phyloP scores from a whole-genome alignment of 2,888 invertebrate species.

The Cremastinae sp. region DNA sequence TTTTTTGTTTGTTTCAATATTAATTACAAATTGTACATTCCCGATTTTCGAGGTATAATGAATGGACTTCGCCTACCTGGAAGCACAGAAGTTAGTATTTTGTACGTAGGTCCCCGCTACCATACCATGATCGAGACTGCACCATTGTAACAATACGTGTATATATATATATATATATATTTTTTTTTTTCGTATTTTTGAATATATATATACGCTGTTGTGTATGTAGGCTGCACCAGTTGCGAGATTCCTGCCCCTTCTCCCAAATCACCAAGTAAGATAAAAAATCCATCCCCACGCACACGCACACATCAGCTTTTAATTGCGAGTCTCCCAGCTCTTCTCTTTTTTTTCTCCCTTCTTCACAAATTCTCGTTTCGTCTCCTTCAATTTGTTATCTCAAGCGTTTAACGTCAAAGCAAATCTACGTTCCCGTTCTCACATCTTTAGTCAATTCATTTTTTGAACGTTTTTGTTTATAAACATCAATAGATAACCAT shows the following conservation, averaged over 20 bases:
- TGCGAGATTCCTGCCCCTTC: constrained; percentile 73
- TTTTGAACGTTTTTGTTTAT: too few relatives aligned
- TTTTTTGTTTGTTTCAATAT: not conserved
- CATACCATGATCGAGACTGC: constrained; percentile 80
- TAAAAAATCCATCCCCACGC: constrained; percentile 56
- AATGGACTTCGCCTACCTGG: constrained; percentile 80
- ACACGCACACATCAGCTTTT: constrained; percentile 59
- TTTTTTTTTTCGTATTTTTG: constrained; percentile 64
- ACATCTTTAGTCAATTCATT: too few relatives aligned
- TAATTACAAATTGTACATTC: constrained; percentile 53
- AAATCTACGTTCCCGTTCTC: too few relatives aligned
- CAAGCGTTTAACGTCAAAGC: too few relatives aligned
- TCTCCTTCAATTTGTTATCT: not conserved
- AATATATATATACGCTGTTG: constrained; percentile 60
- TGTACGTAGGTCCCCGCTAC: constrained; percentile 79
- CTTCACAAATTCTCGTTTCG: constrained; percentile 1
- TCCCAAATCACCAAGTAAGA: constrained; percentile 75
- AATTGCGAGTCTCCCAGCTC: constrained; percentile 34
- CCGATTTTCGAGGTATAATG: constrained; percentile 75
- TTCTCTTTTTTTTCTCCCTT: constrained; percentile 10
- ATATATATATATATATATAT: constrained; percentile 47
- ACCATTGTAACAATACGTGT: constrained; percentile 73
- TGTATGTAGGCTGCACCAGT: constrained; percentile 76
- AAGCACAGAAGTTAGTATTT: constrained; percentile 81
- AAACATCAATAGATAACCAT: too few relatives aligned